phyloP scores from a whole-genome alignment of 2,113 vertebrate species.

The Hippopotamus amphibius region DNA sequence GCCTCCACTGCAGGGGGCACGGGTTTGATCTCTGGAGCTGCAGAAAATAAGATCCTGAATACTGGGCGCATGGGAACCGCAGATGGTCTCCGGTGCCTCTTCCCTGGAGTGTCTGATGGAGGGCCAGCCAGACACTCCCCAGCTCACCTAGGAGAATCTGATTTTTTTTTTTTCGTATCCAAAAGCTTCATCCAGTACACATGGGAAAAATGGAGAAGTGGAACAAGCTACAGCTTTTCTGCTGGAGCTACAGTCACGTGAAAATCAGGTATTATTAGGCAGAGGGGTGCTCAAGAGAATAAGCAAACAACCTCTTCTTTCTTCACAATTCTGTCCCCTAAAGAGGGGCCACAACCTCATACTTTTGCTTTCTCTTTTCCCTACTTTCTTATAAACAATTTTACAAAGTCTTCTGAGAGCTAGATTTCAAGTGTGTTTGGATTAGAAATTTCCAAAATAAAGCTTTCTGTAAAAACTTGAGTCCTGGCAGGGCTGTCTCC shows the following conservation, averaged over 20 bases:
- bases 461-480: slow-evolving; percentile 59
- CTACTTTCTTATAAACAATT: slow-evolving; percentile 1
- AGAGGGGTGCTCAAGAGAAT: background rate
- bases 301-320: background rate
- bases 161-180: background rate
- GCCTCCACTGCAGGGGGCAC: no score
- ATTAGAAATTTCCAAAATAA: slow-evolving; percentile 58
- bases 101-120: no score
- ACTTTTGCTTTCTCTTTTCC: background rate
- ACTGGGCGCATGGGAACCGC: no score
- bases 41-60: no score
- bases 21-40: no score
- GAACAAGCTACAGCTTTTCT: background rate
- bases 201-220: background rate
- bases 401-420: slow-evolving; percentile 30
- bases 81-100: no score
- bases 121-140: no score
- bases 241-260: background rate
- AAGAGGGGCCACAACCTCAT: background rate
- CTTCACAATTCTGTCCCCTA: background rate
- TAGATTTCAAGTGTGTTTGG: slow-evolving; percentile 14
- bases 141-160: no score
- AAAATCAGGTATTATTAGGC: rapidly evolving
- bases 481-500: background rate
- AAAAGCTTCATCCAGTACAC: slow-evolving; percentile 53